These are phyloP conservation scores for Volucella bombylans DNA, from an alignment of 2,888 invertebrate species.

Conservation along the genomic window DNA sequence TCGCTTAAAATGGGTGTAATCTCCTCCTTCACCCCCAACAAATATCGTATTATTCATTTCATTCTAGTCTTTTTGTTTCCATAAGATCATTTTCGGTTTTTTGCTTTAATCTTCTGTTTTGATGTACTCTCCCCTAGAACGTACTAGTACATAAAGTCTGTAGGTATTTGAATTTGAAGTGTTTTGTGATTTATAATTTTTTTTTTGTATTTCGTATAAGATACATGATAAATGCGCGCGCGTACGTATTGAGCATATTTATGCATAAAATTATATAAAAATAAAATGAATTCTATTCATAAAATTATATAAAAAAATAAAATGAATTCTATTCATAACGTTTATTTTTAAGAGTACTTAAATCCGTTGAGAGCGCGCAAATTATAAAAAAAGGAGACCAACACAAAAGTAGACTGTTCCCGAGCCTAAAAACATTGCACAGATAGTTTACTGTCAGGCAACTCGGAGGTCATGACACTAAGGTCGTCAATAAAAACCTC, in stretches of 20 bases:
- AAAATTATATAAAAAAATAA: too few species aligned
- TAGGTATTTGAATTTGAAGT: conserved; percentile 7
- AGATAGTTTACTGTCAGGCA: too few species aligned
- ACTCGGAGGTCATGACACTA: too few species aligned
- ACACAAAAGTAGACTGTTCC: too few species aligned
- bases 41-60: conserved; percentile 13
- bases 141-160: background rate
- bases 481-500: too few species aligned
- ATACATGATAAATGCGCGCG: conserved; percentile 33
- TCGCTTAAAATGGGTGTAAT: conserved; percentile 20
- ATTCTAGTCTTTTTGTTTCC: conserved; percentile 31
- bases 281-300: conserved; percentile 41
- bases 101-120: background rate
- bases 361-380: too few species aligned
- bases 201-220: conserved; percentile 35
- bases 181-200: conserved; percentile 14
- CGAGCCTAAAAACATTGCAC: too few species aligned
- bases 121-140: conserved; percentile 1
- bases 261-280: conserved; percentile 35
- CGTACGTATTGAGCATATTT: conserved; percentile 44
- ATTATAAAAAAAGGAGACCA: too few species aligned
- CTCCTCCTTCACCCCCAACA: background rate
- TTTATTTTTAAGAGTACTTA: too few species aligned
- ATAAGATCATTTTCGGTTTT: background rate
- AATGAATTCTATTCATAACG: too few species aligned